Evolutionary conservation across 2,888 invertebrate species (phyloP).

Genomic region (Lissocephala sabroskyi): DNA sequence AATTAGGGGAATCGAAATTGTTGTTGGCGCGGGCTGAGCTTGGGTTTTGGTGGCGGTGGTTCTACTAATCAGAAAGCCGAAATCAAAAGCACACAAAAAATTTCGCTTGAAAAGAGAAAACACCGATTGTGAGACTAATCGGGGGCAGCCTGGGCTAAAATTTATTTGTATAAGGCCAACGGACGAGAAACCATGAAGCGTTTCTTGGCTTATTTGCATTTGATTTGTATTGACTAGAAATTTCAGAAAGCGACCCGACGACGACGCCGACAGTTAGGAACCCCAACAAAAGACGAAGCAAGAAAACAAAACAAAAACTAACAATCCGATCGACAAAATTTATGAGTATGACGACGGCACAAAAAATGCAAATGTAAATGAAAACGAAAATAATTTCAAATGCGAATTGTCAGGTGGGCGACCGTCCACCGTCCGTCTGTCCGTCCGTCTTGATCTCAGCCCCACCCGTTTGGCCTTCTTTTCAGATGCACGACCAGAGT

Average conservation of each 20-base stretch:
- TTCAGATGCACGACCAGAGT: background rate
- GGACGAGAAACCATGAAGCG: slow-evolving; percentile 4
- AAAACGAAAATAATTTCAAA: slow-evolving; percentile 49
- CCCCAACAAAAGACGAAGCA: background rate
- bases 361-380: slow-evolving; percentile 19
- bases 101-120: background rate
- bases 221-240: slow-evolving; percentile 56
- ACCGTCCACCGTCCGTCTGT: no score
- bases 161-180: background rate
- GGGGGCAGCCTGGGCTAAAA: background rate
- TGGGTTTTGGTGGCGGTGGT: slow-evolving; percentile 26
- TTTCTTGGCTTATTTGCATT: slow-evolving; percentile 44
- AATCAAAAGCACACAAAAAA: slow-evolving; percentile 55
- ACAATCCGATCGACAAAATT: background rate
- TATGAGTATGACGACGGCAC: slow-evolving; percentile 1
- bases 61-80: slow-evolving; percentile 60
- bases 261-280: slow-evolving; percentile 28
- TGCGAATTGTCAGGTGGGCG: slow-evolving; percentile 29
- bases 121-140: background rate
- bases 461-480: background rate
- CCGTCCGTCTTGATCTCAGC: no score
- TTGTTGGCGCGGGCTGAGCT: background rate
- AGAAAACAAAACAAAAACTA: background rate
- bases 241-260: slow-evolving; percentile 34
- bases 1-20: slow-evolving; percentile 37